These are phyloP conservation scores for Taeniopygia guttata DNA, from an alignment of 2,797 vertebrate species.

Conservation along the genomic window DNA sequence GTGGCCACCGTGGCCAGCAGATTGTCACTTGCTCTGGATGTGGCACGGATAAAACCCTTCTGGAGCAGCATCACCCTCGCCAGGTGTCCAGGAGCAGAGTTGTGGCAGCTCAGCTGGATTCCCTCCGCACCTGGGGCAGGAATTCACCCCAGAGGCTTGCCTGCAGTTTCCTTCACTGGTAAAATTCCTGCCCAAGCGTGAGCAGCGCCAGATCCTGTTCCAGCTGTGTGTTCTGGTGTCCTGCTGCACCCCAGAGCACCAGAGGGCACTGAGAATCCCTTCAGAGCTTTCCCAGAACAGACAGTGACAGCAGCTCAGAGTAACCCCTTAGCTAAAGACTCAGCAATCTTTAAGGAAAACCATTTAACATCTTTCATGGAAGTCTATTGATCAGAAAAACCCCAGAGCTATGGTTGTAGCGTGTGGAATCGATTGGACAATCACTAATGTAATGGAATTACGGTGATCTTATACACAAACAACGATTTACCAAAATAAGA, in stretches of 20 bases:
- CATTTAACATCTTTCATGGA: slow-evolving; percentile 19
- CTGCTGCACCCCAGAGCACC: not conserved
- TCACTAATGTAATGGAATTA: slow-evolving; percentile 70
- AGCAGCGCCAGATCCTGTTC: too few species aligned
- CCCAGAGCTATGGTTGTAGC: slow-evolving; percentile 54
- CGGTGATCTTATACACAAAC: slow-evolving; percentile 65
- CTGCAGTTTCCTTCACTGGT: not conserved
- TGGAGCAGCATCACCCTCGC: not conserved
- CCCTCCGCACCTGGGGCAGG: not conserved
- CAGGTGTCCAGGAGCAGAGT: not conserved
- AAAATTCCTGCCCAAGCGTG: too few species aligned
- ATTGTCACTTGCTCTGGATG: slow-evolving; percentile 36
- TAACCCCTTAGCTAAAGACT: not conserved
- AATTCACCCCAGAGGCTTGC: not conserved
- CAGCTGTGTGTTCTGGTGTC: not conserved
- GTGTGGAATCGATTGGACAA: slow-evolving; percentile 67
- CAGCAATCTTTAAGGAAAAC: slow-evolving; percentile 25
- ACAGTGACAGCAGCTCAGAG: not conserved
- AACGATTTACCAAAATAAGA: slow-evolving; percentile 69
- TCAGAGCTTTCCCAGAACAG: not conserved
- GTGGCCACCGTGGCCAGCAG: not conserved
- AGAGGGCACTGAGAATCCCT: not conserved
- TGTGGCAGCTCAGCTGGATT: not conserved
- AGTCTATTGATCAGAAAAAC: slow-evolving; percentile 24
- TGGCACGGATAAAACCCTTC: not conserved